phyloP scores from a whole-genome alignment of 2,113 vertebrate genomes.

The Campylorhamphus procurvoides region DNA sequence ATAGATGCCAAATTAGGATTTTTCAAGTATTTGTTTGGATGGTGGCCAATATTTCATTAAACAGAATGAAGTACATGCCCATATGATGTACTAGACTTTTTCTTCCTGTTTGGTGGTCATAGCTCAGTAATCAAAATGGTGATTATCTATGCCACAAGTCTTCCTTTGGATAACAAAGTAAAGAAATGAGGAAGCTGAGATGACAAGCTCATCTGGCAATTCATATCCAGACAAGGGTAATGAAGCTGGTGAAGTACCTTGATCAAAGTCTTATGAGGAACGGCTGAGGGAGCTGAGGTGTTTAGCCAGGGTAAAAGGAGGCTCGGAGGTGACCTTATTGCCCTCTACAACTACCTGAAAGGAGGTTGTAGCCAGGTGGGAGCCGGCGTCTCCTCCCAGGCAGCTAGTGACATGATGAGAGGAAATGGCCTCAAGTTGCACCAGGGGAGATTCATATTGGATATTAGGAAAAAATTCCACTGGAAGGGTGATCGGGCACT shows the following conservation, averaged over 20 bases:
- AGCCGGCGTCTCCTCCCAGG: rapidly evolving
- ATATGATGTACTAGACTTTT: background rate
- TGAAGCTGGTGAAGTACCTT: background rate
- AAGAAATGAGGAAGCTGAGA: background rate
- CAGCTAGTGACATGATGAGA: background rate
- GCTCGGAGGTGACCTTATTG: rapidly evolving
- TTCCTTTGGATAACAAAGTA: background rate
- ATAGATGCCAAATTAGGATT: background rate
- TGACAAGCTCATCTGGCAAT: background rate
- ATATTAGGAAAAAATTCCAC: background rate
- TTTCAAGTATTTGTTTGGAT: background rate
- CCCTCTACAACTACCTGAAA: background rate
- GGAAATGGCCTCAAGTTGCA: background rate
- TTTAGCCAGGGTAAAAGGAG: background rate
- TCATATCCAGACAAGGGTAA: rapidly evolving
- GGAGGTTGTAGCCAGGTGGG: background rate
- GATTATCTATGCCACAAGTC: background rate
- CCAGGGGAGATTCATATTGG: background rate
- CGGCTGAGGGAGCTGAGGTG: background rate
- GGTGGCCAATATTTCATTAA: background rate
- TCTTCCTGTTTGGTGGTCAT: background rate
- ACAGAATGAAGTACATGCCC: background rate
- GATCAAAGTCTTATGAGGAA: background rate
- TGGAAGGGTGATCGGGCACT: background rate
- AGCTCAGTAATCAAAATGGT: background rate